Percentiles rank a stretch among this genome's conserved stretches.
Evolutionary conservation across 2,797 vertebrate species (phyloP).

Genomic region (Ctenosaura bakeri): DNA sequence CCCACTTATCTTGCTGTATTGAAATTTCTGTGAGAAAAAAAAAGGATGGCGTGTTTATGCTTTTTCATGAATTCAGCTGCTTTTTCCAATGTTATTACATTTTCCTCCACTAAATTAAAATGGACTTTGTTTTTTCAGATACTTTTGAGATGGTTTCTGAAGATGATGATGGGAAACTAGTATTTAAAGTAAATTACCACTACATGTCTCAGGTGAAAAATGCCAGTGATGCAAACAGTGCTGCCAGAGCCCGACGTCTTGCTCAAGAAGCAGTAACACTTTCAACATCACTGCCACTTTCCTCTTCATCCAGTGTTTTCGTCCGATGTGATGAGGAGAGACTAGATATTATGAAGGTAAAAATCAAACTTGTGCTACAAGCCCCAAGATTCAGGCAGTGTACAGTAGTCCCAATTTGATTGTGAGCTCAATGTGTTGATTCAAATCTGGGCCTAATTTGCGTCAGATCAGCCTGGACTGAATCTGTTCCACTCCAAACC

Average conservation of each 20-base stretch:
- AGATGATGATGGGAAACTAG: slow-evolving; percentile 95
- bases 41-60: not conserved
- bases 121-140: slow-evolving; percentile 80
- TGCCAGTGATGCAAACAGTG: slow-evolving; percentile 95
- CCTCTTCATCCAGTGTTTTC: slow-evolving; percentile 96
- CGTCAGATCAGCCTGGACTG: too few species aligned
- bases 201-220: slow-evolving; percentile 99
- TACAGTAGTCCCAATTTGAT: too few species aligned
- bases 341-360: slow-evolving; percentile 99
- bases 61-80: not conserved
- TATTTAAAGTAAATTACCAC: slow-evolving; percentile 99
- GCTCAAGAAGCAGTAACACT: slow-evolving; percentile 98
- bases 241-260: slow-evolving; percentile 93
- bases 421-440: too few species aligned
- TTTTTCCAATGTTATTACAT: not conserved
- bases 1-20: not conserved
- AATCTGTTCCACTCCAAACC: too few species aligned
- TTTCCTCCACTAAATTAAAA: not conserved
- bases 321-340: slow-evolving; percentile 98
- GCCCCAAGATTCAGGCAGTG: too few species aligned
- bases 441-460: too few species aligned
- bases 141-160: slow-evolving; percentile 99
- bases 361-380: not conserved
- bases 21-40: not conserved
- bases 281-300: slow-evolving; percentile 96